Conservation (phyloP, 2,797 vertebrate species). For the Etheostoma perlongum region DNA sequence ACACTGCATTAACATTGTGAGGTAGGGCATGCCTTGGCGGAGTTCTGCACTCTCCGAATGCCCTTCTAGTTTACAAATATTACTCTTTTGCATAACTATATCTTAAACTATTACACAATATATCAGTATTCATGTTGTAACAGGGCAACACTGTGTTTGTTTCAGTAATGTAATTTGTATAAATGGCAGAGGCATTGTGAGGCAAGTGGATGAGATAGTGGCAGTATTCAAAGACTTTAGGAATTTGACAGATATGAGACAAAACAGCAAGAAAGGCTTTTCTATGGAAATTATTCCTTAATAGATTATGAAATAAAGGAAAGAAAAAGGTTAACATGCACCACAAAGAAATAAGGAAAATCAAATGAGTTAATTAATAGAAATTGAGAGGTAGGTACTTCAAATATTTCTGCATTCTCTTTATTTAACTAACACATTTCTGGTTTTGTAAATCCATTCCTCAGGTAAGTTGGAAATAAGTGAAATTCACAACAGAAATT, state of each 20-base stretch:
- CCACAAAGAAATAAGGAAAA: slow-evolving; percentile 63
- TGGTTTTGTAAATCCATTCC: slow-evolving; percentile 30
- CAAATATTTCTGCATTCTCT: slow-evolving; percentile 43
- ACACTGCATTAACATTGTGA: no score
- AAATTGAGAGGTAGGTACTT: slow-evolving; percentile 50
- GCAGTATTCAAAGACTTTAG: slow-evolving; percentile 55
- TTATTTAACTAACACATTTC: slow-evolving; percentile 41
- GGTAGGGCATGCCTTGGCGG: no score
- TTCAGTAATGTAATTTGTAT: slow-evolving; percentile 26
- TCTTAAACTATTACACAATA: not conserved
- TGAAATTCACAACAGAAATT: slow-evolving; percentile 29
- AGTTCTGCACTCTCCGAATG: no score
- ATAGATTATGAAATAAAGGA: slow-evolving; percentile 65
- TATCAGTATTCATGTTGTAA: not conserved
- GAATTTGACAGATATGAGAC: slow-evolving; percentile 57
- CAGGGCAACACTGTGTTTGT: slow-evolving; percentile 4
- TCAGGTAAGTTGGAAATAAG: slow-evolving; percentile 17
- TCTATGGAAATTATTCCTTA: slow-evolving; percentile 64
- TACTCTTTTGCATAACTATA: not conserved
- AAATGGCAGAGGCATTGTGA: slow-evolving; percentile 18
- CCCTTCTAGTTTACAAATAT: not conserved
- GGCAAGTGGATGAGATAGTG: slow-evolving; percentile 33
- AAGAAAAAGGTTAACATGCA: slow-evolving; percentile 62
- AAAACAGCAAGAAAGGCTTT: slow-evolving; percentile 49
- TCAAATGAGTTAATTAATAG: slow-evolving; percentile 68